These are phyloP conservation scores for Tarsius wallacei DNA, from an alignment of 2,797 vertebrate genomes.

Conservation along the genomic window DNA sequence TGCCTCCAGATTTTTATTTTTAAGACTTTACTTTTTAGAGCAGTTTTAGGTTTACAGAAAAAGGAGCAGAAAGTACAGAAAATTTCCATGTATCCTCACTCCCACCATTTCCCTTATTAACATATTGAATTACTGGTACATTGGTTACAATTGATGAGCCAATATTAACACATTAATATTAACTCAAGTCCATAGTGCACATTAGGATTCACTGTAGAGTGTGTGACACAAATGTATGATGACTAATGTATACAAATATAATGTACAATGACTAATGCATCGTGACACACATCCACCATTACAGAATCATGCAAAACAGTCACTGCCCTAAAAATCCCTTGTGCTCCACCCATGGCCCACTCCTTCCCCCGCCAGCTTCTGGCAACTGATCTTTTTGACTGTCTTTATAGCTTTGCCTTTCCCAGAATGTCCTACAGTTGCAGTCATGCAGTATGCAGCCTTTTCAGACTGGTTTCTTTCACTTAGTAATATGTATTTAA, in stretches of 20 bases:
- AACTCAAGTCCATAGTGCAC: neutral
- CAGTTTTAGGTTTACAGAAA: neutral
- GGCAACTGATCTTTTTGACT: neutral
- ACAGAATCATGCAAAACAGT: neutral
- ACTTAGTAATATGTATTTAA: neutral
- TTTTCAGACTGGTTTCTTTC: neutral
- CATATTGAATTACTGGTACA: neutral
- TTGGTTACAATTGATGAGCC: neutral
- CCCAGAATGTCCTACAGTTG: neutral
- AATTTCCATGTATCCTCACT: neutral
- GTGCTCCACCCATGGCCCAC: neutral
- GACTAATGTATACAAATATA: neutral
- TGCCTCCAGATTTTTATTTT: neutral
- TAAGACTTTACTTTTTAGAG: constrained; percentile 2
- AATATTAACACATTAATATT: neutral
- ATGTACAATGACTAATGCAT: neutral
- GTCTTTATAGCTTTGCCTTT: neutral
- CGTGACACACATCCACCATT: neutral
- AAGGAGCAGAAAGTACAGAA: neutral
- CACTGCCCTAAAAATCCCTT: neutral
- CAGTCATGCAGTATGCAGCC: neutral
- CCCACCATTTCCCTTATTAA: neutral
- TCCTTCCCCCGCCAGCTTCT: too few species aligned
- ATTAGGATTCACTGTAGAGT: neutral
- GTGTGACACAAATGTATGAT: neutral